A percentile compares a stretch with the other conserved stretches of the same genome.
Conservation (phyloP, 2,888 invertebrate genomes). For the Perdita meconis region DNA sequence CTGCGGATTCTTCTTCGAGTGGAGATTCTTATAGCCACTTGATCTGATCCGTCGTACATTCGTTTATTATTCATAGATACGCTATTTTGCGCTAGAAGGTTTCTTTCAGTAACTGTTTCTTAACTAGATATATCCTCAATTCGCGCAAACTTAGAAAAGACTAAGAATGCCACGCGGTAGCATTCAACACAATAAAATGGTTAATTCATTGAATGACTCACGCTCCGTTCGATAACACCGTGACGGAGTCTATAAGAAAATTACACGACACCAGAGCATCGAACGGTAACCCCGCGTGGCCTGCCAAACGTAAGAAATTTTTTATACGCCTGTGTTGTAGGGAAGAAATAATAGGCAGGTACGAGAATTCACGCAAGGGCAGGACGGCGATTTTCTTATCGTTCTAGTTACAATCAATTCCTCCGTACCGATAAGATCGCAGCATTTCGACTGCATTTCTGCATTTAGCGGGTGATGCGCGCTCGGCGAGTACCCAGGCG, state of each 20-base stretch:
- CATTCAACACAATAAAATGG: not conserved
- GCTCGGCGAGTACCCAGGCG: slow-evolving; percentile 1
- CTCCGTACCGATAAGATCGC: slow-evolving; percentile 36
- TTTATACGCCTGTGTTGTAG: not conserved
- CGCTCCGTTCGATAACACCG: not conserved
- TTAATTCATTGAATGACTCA: not conserved
- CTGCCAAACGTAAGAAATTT: not conserved
- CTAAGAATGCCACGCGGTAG: not conserved
- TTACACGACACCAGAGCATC: not conserved
- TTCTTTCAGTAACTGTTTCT: no score
- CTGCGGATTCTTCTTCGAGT: slow-evolving; percentile 8
- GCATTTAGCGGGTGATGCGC: slow-evolving; percentile 18
- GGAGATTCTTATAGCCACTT: not conserved
- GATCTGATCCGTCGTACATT: slow-evolving; percentile 63
- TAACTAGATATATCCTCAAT: no score
- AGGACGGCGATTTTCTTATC: slow-evolving; percentile 4
- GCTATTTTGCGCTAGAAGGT: not conserved
- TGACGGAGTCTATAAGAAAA: slow-evolving; percentile 8
- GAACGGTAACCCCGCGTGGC: not conserved
- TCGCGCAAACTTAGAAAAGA: no score
- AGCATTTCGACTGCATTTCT: slow-evolving; percentile 28
- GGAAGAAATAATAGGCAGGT: not conserved
- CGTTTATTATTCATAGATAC: slow-evolving; percentile 41
- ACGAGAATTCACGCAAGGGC: not conserved
- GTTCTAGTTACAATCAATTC: slow-evolving; percentile 39